These are phyloP conservation scores for Tryphoninae sp. DNA, from an alignment of 2,888 invertebrate species.

Conservation along the genomic window DNA sequence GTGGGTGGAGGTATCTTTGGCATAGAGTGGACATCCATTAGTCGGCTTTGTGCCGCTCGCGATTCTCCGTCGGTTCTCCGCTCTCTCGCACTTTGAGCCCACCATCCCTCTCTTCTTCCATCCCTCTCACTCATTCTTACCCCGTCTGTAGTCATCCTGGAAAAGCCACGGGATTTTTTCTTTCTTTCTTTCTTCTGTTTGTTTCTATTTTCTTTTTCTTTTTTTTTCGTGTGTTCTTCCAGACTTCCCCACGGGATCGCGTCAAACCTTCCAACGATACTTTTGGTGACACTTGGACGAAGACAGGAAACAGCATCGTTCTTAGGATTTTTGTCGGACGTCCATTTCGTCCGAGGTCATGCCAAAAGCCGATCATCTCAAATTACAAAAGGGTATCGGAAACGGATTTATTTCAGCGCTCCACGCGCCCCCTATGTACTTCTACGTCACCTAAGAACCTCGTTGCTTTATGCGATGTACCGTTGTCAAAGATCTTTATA, in stretches of 20 bases:
- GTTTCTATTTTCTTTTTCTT: slow-evolving; percentile 7
- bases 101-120: slow-evolving; percentile 25
- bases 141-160: slow-evolving; percentile 37
- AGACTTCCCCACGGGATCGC: slow-evolving; percentile 58
- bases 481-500: background rate
- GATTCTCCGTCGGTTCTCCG: slow-evolving; percentile 50
- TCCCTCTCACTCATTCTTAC: slow-evolving; percentile 26
- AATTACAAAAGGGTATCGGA: slow-evolving; percentile 81
- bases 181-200: slow-evolving; percentile 23
- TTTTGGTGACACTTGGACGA: slow-evolving; percentile 55
- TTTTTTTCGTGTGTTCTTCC: slow-evolving; percentile 38
- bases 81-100: background rate
- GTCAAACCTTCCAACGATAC: slow-evolving; percentile 54
- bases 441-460: background rate
- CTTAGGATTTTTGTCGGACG: slow-evolving; percentile 14
- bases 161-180: slow-evolving; percentile 30
- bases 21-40: slow-evolving; percentile 81
- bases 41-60: slow-evolving; percentile 77
- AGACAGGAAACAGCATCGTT: slow-evolving; percentile 25
- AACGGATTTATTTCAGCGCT: slow-evolving; percentile 77
- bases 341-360: slow-evolving; percentile 58
- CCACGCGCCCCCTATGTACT: slow-evolving; percentile 43
- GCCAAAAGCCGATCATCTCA: slow-evolving; percentile 80
- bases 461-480: slow-evolving; percentile 16
- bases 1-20: slow-evolving; percentile 78